A percentile compares a stretch with the other conserved stretches of the same genome.
These are phyloP conservation scores for Hedya salicella DNA, from an alignment of 2,888 invertebrate species.

Conservation along the genomic window DNA sequence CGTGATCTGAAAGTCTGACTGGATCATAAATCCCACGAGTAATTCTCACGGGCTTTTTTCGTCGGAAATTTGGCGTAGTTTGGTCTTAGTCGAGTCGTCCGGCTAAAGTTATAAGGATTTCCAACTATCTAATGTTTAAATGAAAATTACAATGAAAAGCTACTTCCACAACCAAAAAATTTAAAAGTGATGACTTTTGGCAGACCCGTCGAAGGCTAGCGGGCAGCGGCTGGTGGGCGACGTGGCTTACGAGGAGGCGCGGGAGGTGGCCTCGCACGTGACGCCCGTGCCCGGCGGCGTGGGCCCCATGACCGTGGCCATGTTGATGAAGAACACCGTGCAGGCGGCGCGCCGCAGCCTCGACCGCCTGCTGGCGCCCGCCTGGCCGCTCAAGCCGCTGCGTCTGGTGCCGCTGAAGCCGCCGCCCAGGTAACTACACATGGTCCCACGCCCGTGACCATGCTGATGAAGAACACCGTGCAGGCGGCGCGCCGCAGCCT, in stretches of 20 bases:
- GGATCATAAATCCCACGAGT: no score
- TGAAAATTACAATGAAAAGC: no score
- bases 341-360: slow-evolving; percentile 90
- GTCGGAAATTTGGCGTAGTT: no score
- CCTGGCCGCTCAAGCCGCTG: slow-evolving; percentile 90
- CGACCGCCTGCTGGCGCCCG: slow-evolving; percentile 81
- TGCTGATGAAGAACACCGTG: slow-evolving; percentile 98
- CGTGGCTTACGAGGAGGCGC: slow-evolving; percentile 94
- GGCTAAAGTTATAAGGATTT: no score
- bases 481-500: slow-evolving; percentile 90
- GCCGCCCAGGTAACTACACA: slow-evolving; percentile 90
- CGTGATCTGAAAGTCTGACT: no score
- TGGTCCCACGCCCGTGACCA: slow-evolving; percentile 99
- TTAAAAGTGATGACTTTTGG: no score
- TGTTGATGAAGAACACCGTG: slow-evolving; percentile 98
- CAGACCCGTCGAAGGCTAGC: slow-evolving; percentile 90
- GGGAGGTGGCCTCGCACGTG: slow-evolving; percentile 92
- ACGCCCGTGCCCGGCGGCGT: slow-evolving; percentile 99
- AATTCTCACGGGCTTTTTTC: no score
- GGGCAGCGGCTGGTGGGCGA: slow-evolving; percentile 97
- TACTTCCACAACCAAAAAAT: no score
- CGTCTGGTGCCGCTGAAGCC: slow-evolving; percentile 87
- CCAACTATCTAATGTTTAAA: no score
- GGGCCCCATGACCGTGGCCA: slow-evolving; percentile 99
- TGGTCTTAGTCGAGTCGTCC: no score